Percentiles rank a stretch among this genome's conserved stretches.
These are phyloP conservation scores for Pelagia noctiluca DNA, from an alignment of 30 jellyfish, hydroid and myxozoan genomes.

Conservation along the genomic window DNA sequence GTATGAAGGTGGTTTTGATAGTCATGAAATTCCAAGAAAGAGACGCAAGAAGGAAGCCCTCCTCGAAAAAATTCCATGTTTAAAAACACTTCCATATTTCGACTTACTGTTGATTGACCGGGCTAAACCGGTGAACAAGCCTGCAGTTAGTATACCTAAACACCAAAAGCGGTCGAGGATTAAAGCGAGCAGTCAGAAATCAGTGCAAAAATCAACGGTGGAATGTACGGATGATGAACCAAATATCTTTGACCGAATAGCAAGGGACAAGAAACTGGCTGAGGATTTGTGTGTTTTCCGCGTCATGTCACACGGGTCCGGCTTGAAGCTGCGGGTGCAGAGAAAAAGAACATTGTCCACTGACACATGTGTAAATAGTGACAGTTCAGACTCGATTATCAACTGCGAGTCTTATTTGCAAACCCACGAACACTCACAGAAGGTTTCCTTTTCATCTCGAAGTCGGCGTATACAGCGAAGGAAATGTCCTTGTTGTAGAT, in stretches of 20 bases:
- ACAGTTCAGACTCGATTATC: conserved; percentile 41
- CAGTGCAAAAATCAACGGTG: too few species aligned
- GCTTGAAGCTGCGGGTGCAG: conserved; percentile 63
- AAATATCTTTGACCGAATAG: neutral
- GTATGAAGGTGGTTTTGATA: conserved; percentile 16
- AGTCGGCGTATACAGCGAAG: conserved; percentile 63
- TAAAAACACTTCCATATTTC: conserved; percentile 77
- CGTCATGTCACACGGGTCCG: conserved; percentile 74
- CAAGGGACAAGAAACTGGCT: neutral
- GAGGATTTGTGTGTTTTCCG: conserved; percentile 29
- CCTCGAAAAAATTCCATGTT: conserved; percentile 83
- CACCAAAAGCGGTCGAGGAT: neutral
- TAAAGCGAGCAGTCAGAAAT: neutral
- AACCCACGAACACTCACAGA: conserved; percentile 19
- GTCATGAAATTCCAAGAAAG: conserved; percentile 66
- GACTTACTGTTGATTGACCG: conserved; percentile 95
- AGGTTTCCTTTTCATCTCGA: conserved; percentile 54
- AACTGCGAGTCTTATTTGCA: conserved; percentile 52
- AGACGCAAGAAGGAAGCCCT: conserved; percentile 72
- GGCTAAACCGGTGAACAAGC: conserved; percentile 50
- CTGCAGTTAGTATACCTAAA: neutral
- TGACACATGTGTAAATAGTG: conserved; percentile 71
- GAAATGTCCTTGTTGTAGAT: conserved; percentile 81
- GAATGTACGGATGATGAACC: too few species aligned
- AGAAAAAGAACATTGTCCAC: conserved; percentile 63